phyloP scores from a whole-genome alignment of 2,113 vertebrate genomes.

The Phyllostomus discolor region DNA sequence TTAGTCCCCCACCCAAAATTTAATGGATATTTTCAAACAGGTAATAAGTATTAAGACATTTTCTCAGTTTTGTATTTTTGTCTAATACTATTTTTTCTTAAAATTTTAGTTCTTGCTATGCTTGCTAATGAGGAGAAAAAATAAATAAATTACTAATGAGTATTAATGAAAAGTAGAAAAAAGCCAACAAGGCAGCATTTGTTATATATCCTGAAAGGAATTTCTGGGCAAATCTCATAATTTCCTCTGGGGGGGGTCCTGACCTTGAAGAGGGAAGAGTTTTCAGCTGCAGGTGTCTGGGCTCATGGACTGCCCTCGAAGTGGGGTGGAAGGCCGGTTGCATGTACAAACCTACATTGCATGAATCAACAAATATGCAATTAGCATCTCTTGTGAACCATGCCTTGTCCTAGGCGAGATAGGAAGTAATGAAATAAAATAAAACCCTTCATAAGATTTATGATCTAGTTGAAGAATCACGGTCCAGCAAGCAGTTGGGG shows the following conservation, averaged over 20 bases:
- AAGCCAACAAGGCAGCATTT: neutral
- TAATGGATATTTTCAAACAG: neutral
- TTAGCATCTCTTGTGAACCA: neutral
- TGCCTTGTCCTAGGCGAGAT: neutral
- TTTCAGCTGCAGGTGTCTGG: neutral
- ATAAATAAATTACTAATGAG: neutral
- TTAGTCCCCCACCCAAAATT: neutral
- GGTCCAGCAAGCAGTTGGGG: neutral
- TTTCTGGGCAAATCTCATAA: neutral
- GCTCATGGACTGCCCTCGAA: fast-evolving
- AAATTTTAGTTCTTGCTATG: neutral
- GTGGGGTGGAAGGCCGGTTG: neutral
- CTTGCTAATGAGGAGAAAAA: neutral
- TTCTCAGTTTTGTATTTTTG: neutral
- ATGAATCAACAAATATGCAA: neutral
- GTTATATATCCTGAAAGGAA: neutral
- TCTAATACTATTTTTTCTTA: neutral
- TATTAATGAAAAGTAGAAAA: neutral
- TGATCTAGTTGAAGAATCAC: neutral
- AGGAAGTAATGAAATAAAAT: neutral
- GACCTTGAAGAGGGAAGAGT: neutral
- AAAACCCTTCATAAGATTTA: neutral
- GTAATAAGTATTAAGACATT: neutral
- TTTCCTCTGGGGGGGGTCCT: neutral
- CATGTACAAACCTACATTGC: neutral